These are phyloP conservation scores for Mustela lutreola DNA, from an alignment of 2,113 vertebrate genomes.

Conservation along the genomic window DNA sequence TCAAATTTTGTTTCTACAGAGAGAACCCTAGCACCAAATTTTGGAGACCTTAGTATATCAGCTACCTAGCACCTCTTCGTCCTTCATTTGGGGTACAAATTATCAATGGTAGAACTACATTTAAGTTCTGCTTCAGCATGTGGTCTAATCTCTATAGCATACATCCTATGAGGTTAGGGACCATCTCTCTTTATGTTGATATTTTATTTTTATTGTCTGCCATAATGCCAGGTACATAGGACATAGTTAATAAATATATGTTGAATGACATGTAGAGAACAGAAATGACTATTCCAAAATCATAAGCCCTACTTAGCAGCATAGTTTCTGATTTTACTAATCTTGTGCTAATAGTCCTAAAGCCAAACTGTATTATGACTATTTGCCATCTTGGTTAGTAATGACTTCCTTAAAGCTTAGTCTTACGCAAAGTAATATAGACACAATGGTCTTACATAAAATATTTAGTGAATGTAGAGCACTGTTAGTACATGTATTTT, in stretches of 20 bases:
- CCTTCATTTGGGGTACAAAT: neutral
- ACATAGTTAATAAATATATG: neutral
- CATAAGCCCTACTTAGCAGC: neutral
- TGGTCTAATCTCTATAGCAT: neutral
- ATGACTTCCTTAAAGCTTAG: neutral
- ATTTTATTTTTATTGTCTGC: neutral
- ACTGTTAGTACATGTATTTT: neutral
- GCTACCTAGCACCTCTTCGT: neutral
- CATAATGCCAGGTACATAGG: neutral
- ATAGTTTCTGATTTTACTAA: neutral
- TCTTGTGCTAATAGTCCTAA: neutral
- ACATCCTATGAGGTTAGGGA: neutral
- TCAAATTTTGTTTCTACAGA: neutral
- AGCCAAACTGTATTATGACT: neutral
- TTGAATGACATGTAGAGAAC: neutral
- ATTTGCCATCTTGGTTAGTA: neutral
- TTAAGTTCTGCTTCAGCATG: neutral
- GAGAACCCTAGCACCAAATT: neutral
- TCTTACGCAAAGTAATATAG: neutral
- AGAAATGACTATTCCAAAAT: neutral
- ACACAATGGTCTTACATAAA: neutral
- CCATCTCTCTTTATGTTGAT: neutral
- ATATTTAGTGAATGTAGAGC: neutral
- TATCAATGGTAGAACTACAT: neutral
- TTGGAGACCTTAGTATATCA: neutral